Base-by-base conservation (phyloP, 2,888 invertebrate genomes). In the Zygogramma bicolorata region DNA sequence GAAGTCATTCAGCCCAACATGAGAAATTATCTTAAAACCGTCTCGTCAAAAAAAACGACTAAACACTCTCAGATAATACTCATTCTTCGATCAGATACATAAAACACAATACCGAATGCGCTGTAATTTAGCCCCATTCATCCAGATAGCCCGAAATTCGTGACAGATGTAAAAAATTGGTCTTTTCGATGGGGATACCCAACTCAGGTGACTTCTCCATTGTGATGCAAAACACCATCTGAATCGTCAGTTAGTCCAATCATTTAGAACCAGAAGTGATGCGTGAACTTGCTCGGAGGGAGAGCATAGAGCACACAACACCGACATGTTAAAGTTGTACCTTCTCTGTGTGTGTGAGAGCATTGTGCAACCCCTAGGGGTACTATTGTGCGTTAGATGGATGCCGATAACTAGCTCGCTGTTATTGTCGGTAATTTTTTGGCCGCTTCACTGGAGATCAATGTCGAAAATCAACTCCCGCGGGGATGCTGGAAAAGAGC, bases 381-480 rank as follows among this genome's bases (percentile, higher is more conserved):
- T 20, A 18, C 46, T 40, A 46, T 83, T 83, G 81, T 82, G 77
- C 74, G 71, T 66, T 76, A 81, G 82, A 83, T 83, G 82, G 80
- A 78, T 78, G 76, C 74, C 80, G 82, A 83, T 83, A 82, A 81
- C 82, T 80, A 78, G 77, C 81, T 79, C 79, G 83, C 80, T 82
- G 81, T 82, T 82, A 81, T 83, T 83, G 84, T 84, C 82, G 81
- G 82, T 83, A 83, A 84, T 83, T 84, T 84, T 84, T 83, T 82
- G 82, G 83, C 80, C 78, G 53, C 53, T 25, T 53, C 7, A 27
- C 25, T 53, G 53, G n/a, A 53, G 53, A 25, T 53, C 53, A 53
- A 53, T 53, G 27, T 53, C 7, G 81, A 80, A 81, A 82, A 81
- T 81, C 80, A 77, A 79, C 79, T 78, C 80, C 77, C 83, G 82